phyloP scores from a whole-genome alignment of 2,888 invertebrate species.

The Melanchra persicariae region DNA sequence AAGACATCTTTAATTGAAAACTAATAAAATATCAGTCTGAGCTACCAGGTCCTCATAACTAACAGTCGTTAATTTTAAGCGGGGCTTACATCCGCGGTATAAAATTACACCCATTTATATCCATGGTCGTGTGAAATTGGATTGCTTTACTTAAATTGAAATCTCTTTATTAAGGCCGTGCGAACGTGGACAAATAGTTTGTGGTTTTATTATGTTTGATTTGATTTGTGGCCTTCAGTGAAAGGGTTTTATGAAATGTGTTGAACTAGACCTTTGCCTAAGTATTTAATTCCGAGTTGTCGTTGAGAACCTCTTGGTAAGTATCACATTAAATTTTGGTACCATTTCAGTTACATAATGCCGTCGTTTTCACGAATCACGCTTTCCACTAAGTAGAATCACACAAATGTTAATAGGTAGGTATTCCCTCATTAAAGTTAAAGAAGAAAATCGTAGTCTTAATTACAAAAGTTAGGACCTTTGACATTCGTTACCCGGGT shows the following conservation, averaged over 20 bases:
- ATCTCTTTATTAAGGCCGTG: conserved; percentile 70
- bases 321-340: background rate
- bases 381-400: conserved; percentile 6
- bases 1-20: conserved; percentile 30
- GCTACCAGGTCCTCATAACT: conserved; percentile 67
- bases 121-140: conserved; percentile 82
- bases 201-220: conserved; percentile 36
- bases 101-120: conserved; percentile 79
- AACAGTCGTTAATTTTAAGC: conserved; percentile 68
- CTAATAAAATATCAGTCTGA: conserved; percentile 42
- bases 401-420: conserved; percentile 30
- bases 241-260: conserved; percentile 18
- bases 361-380: background rate
- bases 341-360: background rate
- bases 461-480: conserved; percentile 64
- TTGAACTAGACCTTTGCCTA: conserved; percentile 1
- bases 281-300: conserved; percentile 1
- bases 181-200: conserved; percentile 42
- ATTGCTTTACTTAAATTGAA: conserved; percentile 82
- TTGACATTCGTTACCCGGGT: conserved; percentile 61
- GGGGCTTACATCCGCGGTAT: conserved; percentile 64
- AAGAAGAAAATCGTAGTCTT: conserved; percentile 46
- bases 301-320: background rate
- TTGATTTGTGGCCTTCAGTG: conserved; percentile 22
- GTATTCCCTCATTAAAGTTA: conserved; percentile 40